Percentiles rank a stretch among this genome's conserved stretches.
Evolutionary conservation across 64 coral and sea anemone species (phyloP).

Genomic region (Dendrophyllia cribrosa): DNA sequence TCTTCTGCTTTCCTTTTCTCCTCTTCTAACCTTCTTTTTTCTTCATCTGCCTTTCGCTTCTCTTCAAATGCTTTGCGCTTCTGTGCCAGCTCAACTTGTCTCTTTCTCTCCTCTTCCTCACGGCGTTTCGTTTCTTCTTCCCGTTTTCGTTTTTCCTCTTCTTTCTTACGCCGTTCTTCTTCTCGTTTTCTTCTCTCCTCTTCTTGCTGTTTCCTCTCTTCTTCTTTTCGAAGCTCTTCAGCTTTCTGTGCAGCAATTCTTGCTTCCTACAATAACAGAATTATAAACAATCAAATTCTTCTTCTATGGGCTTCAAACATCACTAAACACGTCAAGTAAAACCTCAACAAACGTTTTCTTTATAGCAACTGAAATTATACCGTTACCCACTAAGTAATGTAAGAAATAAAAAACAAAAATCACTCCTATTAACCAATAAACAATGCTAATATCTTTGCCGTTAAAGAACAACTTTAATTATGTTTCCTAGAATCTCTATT

Average conservation of each 20-base stretch:
- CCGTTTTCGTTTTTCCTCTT: slow-evolving; percentile 55
- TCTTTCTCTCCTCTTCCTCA: slow-evolving; percentile 26
- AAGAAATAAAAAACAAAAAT: too few relatives aligned
- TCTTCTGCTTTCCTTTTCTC: slow-evolving; percentile 52
- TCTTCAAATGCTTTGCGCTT: slow-evolving; percentile 41
- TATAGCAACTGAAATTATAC: too few relatives aligned
- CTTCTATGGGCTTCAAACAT: neutral
- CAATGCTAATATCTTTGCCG: too few relatives aligned
- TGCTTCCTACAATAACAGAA: slow-evolving; percentile 67
- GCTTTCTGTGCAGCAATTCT: slow-evolving; percentile 77
- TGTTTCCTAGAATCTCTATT: too few relatives aligned
- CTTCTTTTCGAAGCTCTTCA: slow-evolving; percentile 74
- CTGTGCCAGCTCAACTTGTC: slow-evolving; percentile 14
- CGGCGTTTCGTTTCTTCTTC: slow-evolving; percentile 41
- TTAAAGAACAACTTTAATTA: too few relatives aligned
- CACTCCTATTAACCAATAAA: too few relatives aligned
- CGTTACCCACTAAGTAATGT: too few relatives aligned
- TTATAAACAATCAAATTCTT: neutral
- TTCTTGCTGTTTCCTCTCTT: slow-evolving; percentile 73
- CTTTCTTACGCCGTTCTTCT: slow-evolving; percentile 52
- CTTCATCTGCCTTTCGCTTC: slow-evolving; percentile 14
- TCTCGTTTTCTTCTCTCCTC: slow-evolving; percentile 49
- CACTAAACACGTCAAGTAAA: neutral
- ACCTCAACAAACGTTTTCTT: too few relatives aligned
- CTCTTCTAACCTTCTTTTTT: slow-evolving; percentile 13